These are phyloP conservation scores for Clinocottus analis DNA, from an alignment of 2,113 vertebrate genomes.

Conservation along the genomic window DNA sequence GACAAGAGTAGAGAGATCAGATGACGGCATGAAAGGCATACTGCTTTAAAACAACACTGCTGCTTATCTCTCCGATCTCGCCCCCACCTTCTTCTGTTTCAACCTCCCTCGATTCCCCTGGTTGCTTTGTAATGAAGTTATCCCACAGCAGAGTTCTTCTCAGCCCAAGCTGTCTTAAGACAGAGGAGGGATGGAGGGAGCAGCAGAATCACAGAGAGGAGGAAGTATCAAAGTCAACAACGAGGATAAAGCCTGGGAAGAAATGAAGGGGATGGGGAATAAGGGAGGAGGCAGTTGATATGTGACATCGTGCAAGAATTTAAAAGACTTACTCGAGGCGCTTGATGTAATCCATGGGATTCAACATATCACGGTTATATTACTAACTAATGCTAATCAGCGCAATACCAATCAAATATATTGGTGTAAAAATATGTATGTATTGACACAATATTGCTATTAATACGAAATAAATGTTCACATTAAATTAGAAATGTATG, in stretches of 20 bases:
- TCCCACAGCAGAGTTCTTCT: slow-evolving; percentile 64
- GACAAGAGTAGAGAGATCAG: slow-evolving; percentile 56
- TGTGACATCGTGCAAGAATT: slow-evolving; percentile 33
- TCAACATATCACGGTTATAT: background rate
- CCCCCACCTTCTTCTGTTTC: slow-evolving; percentile 41
- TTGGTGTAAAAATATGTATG: background rate
- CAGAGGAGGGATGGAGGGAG: slow-evolving; percentile 54
- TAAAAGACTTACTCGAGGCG: slow-evolving; percentile 25
- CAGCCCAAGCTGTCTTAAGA: slow-evolving; percentile 56
- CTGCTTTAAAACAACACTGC: slow-evolving; percentile 62
- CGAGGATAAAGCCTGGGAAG: slow-evolving; percentile 25
- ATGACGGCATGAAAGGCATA: slow-evolving; percentile 66
- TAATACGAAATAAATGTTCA: background rate
- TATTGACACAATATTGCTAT: background rate
- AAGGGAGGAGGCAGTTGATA: slow-evolving; percentile 12
- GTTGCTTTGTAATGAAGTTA: slow-evolving; percentile 72
- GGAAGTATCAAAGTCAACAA: slow-evolving; percentile 58
- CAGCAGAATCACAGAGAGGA: slow-evolving; percentile 54
- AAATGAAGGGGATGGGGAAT: slow-evolving; percentile 35
- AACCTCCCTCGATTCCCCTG: slow-evolving; percentile 60
- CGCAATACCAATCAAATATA: slow-evolving; percentile 4
- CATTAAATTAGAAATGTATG: background rate
- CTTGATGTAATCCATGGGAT: slow-evolving; percentile 5
- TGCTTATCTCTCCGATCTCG: slow-evolving; percentile 49
- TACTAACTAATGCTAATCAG: background rate